These are phyloP conservation scores for Stenodema calcarata DNA, from an alignment of 2,888 invertebrate species.

Conservation along the genomic window DNA sequence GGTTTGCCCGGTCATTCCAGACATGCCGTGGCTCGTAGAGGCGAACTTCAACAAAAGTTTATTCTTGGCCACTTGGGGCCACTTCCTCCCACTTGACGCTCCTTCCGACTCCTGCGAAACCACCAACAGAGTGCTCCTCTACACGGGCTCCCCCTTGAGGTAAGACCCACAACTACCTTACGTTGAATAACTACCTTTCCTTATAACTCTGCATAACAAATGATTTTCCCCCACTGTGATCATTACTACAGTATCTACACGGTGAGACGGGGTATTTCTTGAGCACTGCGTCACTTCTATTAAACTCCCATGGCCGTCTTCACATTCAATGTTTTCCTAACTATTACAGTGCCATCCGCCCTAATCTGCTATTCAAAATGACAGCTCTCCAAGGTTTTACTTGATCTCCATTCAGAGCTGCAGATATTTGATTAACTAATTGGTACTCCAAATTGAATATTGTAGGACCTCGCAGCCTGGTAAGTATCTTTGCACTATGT, in stretches of 20 bases:
- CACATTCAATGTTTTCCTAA: no score
- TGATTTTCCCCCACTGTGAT: no score
- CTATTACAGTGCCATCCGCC: no score
- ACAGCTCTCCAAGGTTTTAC: no score
- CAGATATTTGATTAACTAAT: no score
- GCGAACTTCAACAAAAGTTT: constrained; percentile 81
- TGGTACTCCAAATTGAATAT: no score
- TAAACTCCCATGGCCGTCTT: neutral
- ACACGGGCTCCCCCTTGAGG: constrained; percentile 72
- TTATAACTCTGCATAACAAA: neutral
- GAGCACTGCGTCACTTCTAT: neutral
- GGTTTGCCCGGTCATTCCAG: constrained; percentile 13
- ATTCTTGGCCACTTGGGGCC: constrained; percentile 84
- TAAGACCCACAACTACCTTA: constrained; percentile 41
- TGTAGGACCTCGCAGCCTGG: no score
- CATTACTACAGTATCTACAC: neutral
- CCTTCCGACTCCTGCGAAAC: constrained; percentile 71
- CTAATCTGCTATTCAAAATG: no score
- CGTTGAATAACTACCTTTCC: neutral
- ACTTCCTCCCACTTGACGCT: constrained; percentile 70
- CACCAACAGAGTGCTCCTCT: constrained; percentile 79
- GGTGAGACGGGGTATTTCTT: neutral
- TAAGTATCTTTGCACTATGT: no score
- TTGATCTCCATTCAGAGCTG: no score
- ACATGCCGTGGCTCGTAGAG: constrained; percentile 79